Percentiles rank a stretch among this genome's conserved stretches.
Conservation (phyloP, 2,113 vertebrate genomes). For the Polypterus bichir region DNA sequence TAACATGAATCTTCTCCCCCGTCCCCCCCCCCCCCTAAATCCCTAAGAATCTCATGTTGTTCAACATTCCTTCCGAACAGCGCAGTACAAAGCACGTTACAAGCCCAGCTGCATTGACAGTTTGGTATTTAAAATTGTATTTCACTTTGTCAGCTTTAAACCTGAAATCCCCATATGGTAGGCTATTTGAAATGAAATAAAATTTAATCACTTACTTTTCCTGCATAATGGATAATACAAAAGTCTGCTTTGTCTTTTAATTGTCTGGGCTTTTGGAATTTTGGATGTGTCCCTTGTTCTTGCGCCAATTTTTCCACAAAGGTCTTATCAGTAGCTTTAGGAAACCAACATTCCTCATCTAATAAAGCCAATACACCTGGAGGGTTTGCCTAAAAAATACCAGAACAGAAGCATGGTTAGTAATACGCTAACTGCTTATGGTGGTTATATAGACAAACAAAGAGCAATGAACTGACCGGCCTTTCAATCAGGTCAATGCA, state of each 20-base stretch:
- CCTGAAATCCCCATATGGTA: no score
- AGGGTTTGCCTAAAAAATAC: conserved; percentile 68
- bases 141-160: no score
- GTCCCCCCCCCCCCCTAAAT: no score
- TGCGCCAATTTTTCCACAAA: conserved; percentile 93
- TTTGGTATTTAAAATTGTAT: no score
- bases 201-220: conserved; percentile 79
- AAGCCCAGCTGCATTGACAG: no score
- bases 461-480: conserved; percentile 54
- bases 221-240: conserved; percentile 95
- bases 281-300: conserved; percentile 88
- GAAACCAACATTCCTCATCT: conserved; percentile 98
- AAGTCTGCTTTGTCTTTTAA: conserved; percentile 96
- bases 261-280: conserved; percentile 90
- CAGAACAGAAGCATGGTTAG: not conserved
- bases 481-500: conserved; percentile 93
- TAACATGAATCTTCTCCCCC: no score
- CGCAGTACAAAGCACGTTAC: no score
- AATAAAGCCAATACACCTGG: conserved; percentile 84
- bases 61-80: no score
- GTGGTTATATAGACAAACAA: not conserved
- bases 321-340: conserved; percentile 92
- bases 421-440: no score
- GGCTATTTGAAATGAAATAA: no score
- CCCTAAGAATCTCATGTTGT: no score